Evolutionary conservation across 1,140 invertebrate species (phyloP), one percentile per base, ranked within the genome.

Genomic region (Thaumetopoea pityocampa): DNA sequence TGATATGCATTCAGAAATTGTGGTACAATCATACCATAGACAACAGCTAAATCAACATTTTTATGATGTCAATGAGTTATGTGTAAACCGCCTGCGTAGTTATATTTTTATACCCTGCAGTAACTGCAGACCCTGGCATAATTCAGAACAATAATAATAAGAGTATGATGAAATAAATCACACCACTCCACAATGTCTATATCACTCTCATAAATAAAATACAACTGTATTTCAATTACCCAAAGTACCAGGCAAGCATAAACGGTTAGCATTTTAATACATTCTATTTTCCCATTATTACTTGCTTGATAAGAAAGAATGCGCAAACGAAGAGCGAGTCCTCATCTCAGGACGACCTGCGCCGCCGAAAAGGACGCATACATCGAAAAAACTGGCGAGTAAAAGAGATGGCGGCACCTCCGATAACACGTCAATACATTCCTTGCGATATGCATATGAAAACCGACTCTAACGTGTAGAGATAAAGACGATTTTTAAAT

Each of bases 391-490:
- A 45, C 66, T 45, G 36, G 49, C 17, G 68, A 61, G 53, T 45
- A 71, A 83, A 58, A 56, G 59, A 65, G 77, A 83, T 70, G 49
- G 68, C 54, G 51, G 34, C 59, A 71, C 54, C 63, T 63, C 79
- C 79, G 79, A 83, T 83, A 83, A 79, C 74, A 80, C 76, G 79
- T 83, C 79, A 83, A 83, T 83, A 81, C 76, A 79, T 81, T 83
- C 72, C 76, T 72, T 62, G 18, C 38, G 22, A 10, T 23, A 14
- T 2, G 10, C 70, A 68, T 32, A 54, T 48, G 51, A 79, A 32
- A 58, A 33, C 30, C 10, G 17, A 46, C 64, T 38, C 49, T 71
- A 45, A 6, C 0, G 0, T 0, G 0, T 3, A 0, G 8, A 0
- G 0, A 56, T 63, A 78, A 27, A 50, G 67, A 47, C 30, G 15